These are phyloP conservation scores for Hydrozoanthus gracilis DNA, from an alignment of 92 coral and sea anemone genomes.

Conservation along the genomic window DNA sequence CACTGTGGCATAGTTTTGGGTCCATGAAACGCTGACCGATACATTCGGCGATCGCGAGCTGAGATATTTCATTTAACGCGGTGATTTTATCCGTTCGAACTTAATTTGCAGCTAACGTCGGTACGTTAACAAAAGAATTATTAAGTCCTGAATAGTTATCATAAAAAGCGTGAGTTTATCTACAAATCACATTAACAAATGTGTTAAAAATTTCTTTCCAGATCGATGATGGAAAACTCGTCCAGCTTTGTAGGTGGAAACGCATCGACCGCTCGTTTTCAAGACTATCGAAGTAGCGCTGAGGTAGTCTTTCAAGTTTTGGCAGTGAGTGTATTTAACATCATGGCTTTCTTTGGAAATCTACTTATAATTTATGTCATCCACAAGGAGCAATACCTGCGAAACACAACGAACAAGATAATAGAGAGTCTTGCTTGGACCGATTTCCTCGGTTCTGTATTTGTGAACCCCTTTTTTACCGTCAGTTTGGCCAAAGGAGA, in stretches of 20 bases:
- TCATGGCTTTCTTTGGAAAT: slow-evolving; percentile 41
- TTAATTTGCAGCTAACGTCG: not conserved
- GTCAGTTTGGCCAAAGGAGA: slow-evolving; percentile 31
- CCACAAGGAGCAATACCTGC: slow-evolving; percentile 22
- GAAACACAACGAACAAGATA: slow-evolving; percentile 25
- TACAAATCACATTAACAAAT: not conserved
- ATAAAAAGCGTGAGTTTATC: not conserved
- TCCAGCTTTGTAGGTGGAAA: slow-evolving; percentile 1
- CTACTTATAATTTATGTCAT: slow-evolving; percentile 32
- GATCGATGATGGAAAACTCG: not conserved
- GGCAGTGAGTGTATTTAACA: not conserved
- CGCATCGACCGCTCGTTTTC: not conserved
- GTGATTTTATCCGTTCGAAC: not conserved
- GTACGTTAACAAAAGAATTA: not conserved
- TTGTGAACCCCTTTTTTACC: slow-evolving; percentile 4
- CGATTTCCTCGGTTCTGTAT: slow-evolving; percentile 17
- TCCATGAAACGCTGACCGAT: not conserved
- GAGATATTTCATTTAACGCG: not conserved
- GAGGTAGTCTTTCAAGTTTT: slow-evolving; percentile 27
- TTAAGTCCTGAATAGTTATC: not conserved
- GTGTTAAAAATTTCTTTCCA: not conserved
- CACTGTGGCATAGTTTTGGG: not conserved
- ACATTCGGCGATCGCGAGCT: not conserved
- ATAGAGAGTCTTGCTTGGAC: slow-evolving; percentile 41
- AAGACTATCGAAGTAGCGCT: slow-evolving; percentile 17